Evolutionary conservation across 1,140 invertebrate genomes (phyloP), one percentile per base, ranked within the genome.

Genomic region (Myzus persicae): DNA sequence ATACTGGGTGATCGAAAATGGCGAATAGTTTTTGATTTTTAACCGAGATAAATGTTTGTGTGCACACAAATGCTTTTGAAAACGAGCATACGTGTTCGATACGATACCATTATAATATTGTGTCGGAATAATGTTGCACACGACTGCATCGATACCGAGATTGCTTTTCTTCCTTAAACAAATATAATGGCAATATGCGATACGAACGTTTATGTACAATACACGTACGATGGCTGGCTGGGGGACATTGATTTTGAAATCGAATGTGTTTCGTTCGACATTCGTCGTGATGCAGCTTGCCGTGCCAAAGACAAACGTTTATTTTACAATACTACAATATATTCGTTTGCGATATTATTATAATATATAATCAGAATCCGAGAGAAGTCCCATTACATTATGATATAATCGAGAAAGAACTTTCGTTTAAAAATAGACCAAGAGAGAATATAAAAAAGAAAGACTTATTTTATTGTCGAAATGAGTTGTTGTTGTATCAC

Each of bases 361-460:
- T 42, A 42, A 31, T 84, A 42, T 42, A 40, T 11, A 26, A 42
- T 42, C 14, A 31, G 8, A 24, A 84, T 84, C 2, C 9, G 38
- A 84, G 42, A 7, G 36, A 18, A 7, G 20, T 84, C 20, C 20
- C 36, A 36, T 81, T 81, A 42, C 11, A 76, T 76, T 26, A 84
- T 84, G 24, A 42, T 31, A 14, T 42, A 42, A 42, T 26, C 8
- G 22, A 42, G 40, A 38, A 42, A 84, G 9, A n/a, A n/a, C 14
- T 40, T 84, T 40, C 24, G 38, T 84, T 84, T 84, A 84, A 84
- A 84, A 84, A 84, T 84, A 42, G 38, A 84, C 59, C 14, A n/a
- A n/a, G 14, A 76, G 3, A n/a, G 59, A 40, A 24, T 82, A 38
- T 26, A 24, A 14, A 42, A 84, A 42, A 40, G 14, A 1, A 84